Evolutionary conservation across 2,797 vertebrate genomes (phyloP), one percentile per base, ranked within the genome.

Genomic region (Xenopus petersii): DNA sequence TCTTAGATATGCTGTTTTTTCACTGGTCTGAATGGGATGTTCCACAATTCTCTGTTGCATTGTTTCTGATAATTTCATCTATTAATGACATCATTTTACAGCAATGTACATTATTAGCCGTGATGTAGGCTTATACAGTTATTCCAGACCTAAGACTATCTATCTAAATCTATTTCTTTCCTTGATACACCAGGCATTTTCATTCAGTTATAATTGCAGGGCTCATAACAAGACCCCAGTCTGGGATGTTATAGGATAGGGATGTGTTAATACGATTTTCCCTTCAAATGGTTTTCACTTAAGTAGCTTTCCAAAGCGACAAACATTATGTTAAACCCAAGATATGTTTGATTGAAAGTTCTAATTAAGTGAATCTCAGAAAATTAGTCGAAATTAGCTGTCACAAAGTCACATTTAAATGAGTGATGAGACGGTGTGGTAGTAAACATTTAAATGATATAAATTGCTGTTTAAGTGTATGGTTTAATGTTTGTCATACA

Each of bases 371-470:
- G 93, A 94, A 93, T 89, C 86, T 90, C 91, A 91, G 89, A 93
- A 93, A 93, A 95, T 93, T 93, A 95, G 93, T 94, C 92, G 88
- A 94, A 97, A 97, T 95, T 96, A 96, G 93, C 95, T 98, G 97
- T 98, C 97, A 95, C 88, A 93, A 94, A 95, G 92, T 94, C 95
- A 88, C 96, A 97, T 99, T 97, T 96, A 96, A 94, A 93, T 98
- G 97, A 98, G 84, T 93, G 94, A 99, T 98, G 96, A 89, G 84
- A 85, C 85, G 81, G 88, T 91, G 88, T 89, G 82, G 93, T 94
- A 90, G 94, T 96, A 96, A 96, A 96, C 94, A 95, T 95, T 94
- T 98, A 98, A 98, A 98, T 96, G 94, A 97, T 98, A 98, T 98
- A 98, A 99, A 99, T 99, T 94, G 95, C 94, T 91, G 90, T 98